phyloP scores from a whole-genome alignment of 2,797 vertebrate genomes.

The Clarias laeviceps region DNA sequence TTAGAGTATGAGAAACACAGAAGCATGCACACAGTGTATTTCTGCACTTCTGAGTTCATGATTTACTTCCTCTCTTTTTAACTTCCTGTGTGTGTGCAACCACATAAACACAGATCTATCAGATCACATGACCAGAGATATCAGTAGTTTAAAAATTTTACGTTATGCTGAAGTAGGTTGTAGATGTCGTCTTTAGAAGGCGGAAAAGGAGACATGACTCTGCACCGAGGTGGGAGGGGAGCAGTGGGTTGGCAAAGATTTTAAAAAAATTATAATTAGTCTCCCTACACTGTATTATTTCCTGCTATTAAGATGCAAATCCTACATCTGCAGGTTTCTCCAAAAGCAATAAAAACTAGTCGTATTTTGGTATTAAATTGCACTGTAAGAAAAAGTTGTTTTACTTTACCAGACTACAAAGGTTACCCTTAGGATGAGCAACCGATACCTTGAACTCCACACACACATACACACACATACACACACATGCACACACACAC shows the following conservation, averaged over 20 bases:
- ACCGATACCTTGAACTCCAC: neutral
- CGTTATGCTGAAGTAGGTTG: neutral
- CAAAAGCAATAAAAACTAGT: neutral
- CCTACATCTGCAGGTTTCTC: neutral
- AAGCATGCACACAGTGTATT: slow-evolving; percentile 32
- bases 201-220: neutral
- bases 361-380: neutral
- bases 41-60: slow-evolving; percentile 49
- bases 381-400: neutral
- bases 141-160: neutral
- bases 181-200: neutral
- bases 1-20: neutral
- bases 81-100: slow-evolving; percentile 69
- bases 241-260: neutral
- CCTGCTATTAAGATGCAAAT: neutral
- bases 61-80: slow-evolving; percentile 62
- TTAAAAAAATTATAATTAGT: neutral
- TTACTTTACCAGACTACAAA: neutral
- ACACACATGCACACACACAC: neutral
- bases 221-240: neutral
- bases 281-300: neutral
- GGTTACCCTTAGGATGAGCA: neutral
- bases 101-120: slow-evolving; percentile 49
- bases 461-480: neutral
- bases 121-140: slow-evolving; percentile 37